These are phyloP conservation scores for Drosophila funebris DNA, from an alignment of 1,140 invertebrate species.

Conservation along the genomic window DNA sequence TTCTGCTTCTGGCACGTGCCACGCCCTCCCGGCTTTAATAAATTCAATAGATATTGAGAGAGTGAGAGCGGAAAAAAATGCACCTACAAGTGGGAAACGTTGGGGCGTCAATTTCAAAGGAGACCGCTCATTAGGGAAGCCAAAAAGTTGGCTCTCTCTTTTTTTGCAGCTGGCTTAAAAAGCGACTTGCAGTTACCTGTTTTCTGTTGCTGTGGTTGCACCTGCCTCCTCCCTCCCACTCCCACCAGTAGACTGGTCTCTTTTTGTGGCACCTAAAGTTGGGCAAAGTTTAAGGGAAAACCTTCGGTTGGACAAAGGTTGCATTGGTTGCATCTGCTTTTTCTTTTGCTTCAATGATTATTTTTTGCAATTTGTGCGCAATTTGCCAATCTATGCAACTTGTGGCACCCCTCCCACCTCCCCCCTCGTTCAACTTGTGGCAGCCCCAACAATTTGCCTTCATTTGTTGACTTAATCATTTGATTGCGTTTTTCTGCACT, in stretches of 20 bases:
- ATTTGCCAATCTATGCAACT: slow-evolving; percentile 17
- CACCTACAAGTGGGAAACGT: neutral
- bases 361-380: slow-evolving; percentile 8
- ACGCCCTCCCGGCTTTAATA: slow-evolving; percentile 46
- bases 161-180: slow-evolving; percentile 41
- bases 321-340: slow-evolving; percentile 29
- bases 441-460: slow-evolving; percentile 71
- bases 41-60: slow-evolving; percentile 70
- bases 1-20: slow-evolving; percentile 57
- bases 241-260: no score
- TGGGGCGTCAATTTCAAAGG: slow-evolving; percentile 19
- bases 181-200: neutral
- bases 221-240: neutral
- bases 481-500: slow-evolving; percentile 78
- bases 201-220: neutral
- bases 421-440: neutral
- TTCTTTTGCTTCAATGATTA: slow-evolving; percentile 23
- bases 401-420: slow-evolving; percentile 15
- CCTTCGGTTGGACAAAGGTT: no score
- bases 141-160: slow-evolving; percentile 24
- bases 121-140: slow-evolving; percentile 57
- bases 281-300: slow-evolving; percentile 48
- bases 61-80: slow-evolving; percentile 30
- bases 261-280: slow-evolving; percentile 27
- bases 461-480: slow-evolving; percentile 82